Percentiles rank a stretch among this genome's conserved stretches.
Conservation (phyloP, 2,888 invertebrate species). For the Caenorhabditis imperialis region DNA sequence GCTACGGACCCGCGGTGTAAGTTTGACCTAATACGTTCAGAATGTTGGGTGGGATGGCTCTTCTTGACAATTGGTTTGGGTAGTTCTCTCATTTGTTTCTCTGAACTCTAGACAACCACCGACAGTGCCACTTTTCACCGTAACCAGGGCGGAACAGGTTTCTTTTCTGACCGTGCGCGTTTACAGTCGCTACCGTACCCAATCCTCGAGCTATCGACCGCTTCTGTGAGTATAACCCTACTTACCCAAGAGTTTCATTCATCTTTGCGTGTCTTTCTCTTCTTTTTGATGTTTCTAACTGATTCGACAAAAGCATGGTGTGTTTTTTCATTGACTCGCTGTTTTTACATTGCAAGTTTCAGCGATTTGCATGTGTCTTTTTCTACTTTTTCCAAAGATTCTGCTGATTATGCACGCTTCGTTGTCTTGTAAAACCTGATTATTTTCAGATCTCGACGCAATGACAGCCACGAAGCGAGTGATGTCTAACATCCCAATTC, state of each 20-base stretch:
- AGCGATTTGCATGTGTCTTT: conserved; percentile 5
- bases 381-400: conserved; percentile 22
- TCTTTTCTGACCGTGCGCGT: conserved; percentile 29
- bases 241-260: conserved; percentile 21
- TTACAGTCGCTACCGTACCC: conserved; percentile 56
- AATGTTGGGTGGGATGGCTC: conserved; percentile 22
- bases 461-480: conserved; percentile 57
- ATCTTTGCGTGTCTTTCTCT: conserved; percentile 15
- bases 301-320: conserved; percentile 29
- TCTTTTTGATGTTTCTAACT: no score
- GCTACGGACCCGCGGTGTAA: conserved; percentile 74
- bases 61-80: background rate
- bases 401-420: conserved; percentile 23
- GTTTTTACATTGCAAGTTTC: conserved; percentile 8
- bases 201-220: conserved; percentile 58
- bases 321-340: conserved; percentile 27
- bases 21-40: conserved; percentile 12
- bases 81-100: conserved; percentile 3
- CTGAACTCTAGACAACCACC: conserved; percentile 45
- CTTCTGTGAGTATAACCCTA: conserved; percentile 60
- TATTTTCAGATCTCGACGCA: conserved; percentile 55
- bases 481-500: conserved; percentile 26
- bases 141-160: conserved; percentile 41
- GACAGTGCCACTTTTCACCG: conserved; percentile 51
- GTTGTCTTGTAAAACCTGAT: background rate